These are phyloP conservation scores for Pseudomyrmex gracilis DNA, from an alignment of 1,140 invertebrate genomes.

Conservation along the genomic window DNA sequence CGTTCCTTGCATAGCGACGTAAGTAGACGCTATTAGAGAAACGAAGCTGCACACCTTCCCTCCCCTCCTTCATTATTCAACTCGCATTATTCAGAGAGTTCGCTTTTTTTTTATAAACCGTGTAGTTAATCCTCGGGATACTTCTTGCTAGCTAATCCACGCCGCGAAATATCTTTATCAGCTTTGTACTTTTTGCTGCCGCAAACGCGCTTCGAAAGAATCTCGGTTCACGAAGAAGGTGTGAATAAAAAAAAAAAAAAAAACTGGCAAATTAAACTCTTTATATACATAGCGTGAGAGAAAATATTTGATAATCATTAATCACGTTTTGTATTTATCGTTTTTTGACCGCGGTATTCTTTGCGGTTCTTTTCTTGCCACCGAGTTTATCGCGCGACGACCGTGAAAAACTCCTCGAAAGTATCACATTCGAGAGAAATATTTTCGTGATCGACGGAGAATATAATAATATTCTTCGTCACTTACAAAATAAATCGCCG, in stretches of 20 bases:
- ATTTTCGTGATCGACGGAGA: not conserved
- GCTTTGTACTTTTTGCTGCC: too few relatives aligned
- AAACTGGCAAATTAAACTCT: too few relatives aligned
- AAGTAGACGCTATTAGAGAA: not conserved
- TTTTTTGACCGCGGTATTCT: not conserved
- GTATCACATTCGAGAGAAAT: not conserved
- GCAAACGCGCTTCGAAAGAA: too few relatives aligned
- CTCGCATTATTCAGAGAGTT: not conserved
- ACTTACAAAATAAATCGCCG: conserved; percentile 27
- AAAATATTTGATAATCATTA: too few relatives aligned
- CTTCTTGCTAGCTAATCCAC: too few relatives aligned
- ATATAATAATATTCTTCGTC: conserved; percentile 7
- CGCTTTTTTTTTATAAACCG: conserved; percentile 1
- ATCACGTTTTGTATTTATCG: not conserved
- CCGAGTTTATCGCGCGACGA: not conserved
- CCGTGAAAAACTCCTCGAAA: not conserved
- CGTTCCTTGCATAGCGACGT: conserved; percentile 9
- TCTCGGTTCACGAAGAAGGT: too few relatives aligned
- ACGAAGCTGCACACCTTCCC: too few relatives aligned
- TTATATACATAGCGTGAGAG: too few relatives aligned
- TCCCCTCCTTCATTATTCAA: not conserved
- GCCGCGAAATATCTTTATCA: too few relatives aligned
- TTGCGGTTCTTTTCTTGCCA: not conserved
- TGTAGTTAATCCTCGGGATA: not conserved
- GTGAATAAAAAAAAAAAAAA: too few relatives aligned